Evolutionary conservation across 2,888 invertebrate species (phyloP), one percentile per base, ranked within the genome.

Genomic region (Junonia oenone): DNA sequence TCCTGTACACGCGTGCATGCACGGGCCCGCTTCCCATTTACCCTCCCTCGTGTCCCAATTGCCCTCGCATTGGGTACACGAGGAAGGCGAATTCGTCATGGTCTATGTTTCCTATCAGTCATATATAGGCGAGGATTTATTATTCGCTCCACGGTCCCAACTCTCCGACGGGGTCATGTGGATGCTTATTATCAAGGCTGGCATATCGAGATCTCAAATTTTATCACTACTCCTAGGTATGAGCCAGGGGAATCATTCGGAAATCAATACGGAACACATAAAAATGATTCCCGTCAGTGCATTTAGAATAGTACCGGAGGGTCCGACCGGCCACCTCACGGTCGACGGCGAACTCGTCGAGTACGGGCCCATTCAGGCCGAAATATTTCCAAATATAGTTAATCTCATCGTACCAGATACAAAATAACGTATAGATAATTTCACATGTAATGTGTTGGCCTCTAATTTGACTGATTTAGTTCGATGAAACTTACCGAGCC

Each of bases 271-370:
- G 52, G 94, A 95, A 67, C 90, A 86, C 60, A 88, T 94, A 9
- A 92, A 93, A 76, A 93, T 97, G 84, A 90, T 98, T 55, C 95
- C 97, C 0, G 98, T 98, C 1, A 93, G 93, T 63, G 98, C 98
- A 6, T 98, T 99, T 84, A 93, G 98, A 58, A 93, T 99, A 72
- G 97, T 97, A 67, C 98, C 98, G 0, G 92, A 93, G 54, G 91
- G 92, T 54, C 91, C 92, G 53, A 87, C 86, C 19, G 98, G 97
- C 1, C 93, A 95, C 67, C 91, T 99, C 55, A 96, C 97, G 0
- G 96, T 99, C 0, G 99, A 99, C 78, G 99, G 99, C 0, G 99
- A 99, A 78, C 91, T 93, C 38, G 94, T 99, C 11, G 95, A 96
- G 61, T 96, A 95, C 71, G 96, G 96, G 0, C 94, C 97, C 0